These are phyloP conservation scores for Coenonympha arcania DNA, from an alignment of 2,888 invertebrate genomes.

Conservation along the genomic window DNA sequence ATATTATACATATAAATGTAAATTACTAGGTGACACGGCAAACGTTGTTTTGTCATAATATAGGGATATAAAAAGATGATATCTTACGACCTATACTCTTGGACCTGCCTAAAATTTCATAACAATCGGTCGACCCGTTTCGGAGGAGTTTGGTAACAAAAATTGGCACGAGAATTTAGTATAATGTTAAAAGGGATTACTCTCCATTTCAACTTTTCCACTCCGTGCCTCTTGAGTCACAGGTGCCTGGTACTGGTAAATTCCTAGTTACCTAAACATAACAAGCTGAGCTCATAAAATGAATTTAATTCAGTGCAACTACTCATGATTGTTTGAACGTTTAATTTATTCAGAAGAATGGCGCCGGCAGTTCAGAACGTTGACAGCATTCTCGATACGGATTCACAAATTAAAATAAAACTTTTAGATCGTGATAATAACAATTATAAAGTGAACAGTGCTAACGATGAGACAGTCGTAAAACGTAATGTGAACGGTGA, in stretches of 20 bases:
- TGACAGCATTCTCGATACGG: conserved; percentile 35
- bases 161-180: too few relatives aligned
- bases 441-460: conserved; percentile 34
- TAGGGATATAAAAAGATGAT: too few relatives aligned
- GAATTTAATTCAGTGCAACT: not conserved
- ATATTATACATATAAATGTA: too few relatives aligned
- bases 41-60: too few relatives aligned
- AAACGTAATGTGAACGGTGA: conserved; percentile 34
- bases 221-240: not conserved
- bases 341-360: conserved; percentile 34
- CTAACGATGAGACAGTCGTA: conserved; percentile 45
- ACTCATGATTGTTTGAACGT: not conserved
- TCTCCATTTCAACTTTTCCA: too few relatives aligned
- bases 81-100: too few relatives aligned
- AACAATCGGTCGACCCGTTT: too few relatives aligned
- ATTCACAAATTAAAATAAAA: conserved; percentile 44
- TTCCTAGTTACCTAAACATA: not conserved
- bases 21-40: too few relatives aligned
- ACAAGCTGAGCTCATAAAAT: not conserved
- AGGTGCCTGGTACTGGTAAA: not conserved
- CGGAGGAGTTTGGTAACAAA: too few relatives aligned
- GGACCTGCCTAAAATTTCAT: too few relatives aligned
- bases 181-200: too few relatives aligned
- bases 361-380: conserved; percentile 54
- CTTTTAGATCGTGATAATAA: conserved; percentile 34